Evolutionary conservation across 2,888 invertebrate species (phyloP), one percentile per base, ranked within the genome.

Genomic region (Cantharis rufa): DNA sequence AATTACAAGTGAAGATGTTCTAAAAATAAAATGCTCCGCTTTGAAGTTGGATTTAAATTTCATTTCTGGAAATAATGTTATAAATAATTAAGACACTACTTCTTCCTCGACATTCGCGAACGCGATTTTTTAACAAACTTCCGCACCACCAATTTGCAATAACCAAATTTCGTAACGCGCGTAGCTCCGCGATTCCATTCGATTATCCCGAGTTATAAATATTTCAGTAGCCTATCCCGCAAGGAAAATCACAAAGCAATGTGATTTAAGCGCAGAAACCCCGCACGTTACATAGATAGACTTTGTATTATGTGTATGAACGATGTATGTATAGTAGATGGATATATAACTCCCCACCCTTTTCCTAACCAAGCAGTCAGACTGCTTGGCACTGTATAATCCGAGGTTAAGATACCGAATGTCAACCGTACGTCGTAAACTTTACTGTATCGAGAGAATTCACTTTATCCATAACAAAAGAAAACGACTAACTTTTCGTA

Each of bases 321-420:
- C 73, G 79, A 74, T 79, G 78, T 73, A 77, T 80, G 80, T 78
- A 79, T 77, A 79, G 78, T 78, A 77, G 64, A 63, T 21, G 18
- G 77, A 77, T 79, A 80, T 70, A 77, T 77, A 77, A 74, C 76
- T 72, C 78, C 77, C 79, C 76, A 74, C 74, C 73, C 61, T 18
- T 48, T 72, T 68, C 69, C 71, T 24, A 70, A 72, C 74, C 72
- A 66, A 70, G 63, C 76, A 79, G 80, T 81, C 81, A 82, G 82
- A 82, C 82, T 81, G 82, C 82, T 80, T 82, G 82, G 82, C 82
- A 81, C 81, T 81, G 70, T 70, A 70, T 72, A 78, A 78, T 77
- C 77, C 63, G 69, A 77, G 66, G 74, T 74, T 32, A 69, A 74
- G 71, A 71, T 71, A 62, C 24, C 63, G 72, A 76, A 69, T 72